Evolutionary conservation across 2,888 invertebrate genomes (phyloP).

Genomic region (Patella pellucida): DNA sequence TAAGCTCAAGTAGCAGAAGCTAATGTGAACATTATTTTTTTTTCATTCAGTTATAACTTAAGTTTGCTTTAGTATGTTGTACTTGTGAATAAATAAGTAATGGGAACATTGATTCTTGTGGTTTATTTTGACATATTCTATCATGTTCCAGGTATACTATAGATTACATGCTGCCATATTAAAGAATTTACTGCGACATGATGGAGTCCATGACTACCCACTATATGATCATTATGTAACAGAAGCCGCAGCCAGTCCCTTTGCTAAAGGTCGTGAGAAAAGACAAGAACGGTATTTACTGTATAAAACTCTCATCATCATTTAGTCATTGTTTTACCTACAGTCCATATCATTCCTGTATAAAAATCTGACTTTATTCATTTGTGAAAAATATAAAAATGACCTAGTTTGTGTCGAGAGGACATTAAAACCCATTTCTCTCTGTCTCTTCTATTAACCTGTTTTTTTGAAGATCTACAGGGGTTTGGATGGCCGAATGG

Average conservation of each 20-base stretch:
- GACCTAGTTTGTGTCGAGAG: no score
- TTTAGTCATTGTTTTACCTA: not conserved
- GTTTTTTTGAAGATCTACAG: no score
- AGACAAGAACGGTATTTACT: constrained; percentile 40
- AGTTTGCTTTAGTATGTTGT: no score
- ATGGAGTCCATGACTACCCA: constrained; percentile 52
- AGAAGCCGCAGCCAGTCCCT: constrained; percentile 66
- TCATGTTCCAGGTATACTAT: constrained; percentile 71
- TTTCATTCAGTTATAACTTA: no score
- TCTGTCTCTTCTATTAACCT: not conserved
- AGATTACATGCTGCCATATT: constrained; percentile 90
- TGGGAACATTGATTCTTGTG: not conserved
- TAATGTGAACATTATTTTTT: no score
- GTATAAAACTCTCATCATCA: not conserved
- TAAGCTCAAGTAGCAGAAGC: no score
- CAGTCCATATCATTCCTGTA: not conserved
- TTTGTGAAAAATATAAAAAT: not conserved
- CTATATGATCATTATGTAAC: constrained; percentile 63
- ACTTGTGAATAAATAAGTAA: no score
- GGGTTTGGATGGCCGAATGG: no score
- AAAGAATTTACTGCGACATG: constrained; percentile 78
- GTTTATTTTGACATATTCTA: not conserved
- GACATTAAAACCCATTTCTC: no score
- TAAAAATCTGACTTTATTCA: not conserved
- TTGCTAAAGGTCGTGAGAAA: constrained; percentile 62